phyloP scores from a whole-genome alignment of 2,113 vertebrate genomes.

The Tetraodon nigroviridis region DNA sequence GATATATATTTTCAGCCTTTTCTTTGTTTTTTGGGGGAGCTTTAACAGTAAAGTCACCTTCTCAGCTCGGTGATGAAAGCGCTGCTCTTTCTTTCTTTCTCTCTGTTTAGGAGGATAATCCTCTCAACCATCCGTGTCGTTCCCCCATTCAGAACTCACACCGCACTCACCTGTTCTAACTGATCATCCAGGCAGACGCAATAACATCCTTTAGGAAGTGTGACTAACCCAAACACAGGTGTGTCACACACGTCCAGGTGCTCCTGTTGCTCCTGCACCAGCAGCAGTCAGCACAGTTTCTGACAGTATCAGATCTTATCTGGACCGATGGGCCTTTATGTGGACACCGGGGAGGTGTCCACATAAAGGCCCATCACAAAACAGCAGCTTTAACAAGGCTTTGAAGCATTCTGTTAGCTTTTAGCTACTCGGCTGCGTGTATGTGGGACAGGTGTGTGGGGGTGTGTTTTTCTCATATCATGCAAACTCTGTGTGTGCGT shows the following conservation, averaged over 20 bases:
- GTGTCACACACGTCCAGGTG: constrained; percentile 50
- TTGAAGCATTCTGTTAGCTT: constrained; percentile 34
- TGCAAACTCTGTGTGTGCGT: too few relatives aligned
- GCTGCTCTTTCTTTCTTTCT: constrained; percentile 2
- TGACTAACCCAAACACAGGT: constrained; percentile 66
- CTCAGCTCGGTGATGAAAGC: background rate
- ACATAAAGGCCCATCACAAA: background rate
- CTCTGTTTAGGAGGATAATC: constrained; percentile 31
- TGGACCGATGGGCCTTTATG: background rate
- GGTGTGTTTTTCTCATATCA: constrained; percentile 17
- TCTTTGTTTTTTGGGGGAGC: too few relatives aligned
- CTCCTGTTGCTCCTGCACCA: constrained; percentile 32
- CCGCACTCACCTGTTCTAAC: constrained; percentile 43
- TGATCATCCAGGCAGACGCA: constrained; percentile 64
- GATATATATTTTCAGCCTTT: background rate
- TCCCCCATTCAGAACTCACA: constrained; percentile 38
- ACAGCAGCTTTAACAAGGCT: constrained; percentile 4
- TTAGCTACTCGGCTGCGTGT: constrained; percentile 16
- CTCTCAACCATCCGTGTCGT: constrained; percentile 39
- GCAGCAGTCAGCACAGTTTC: constrained; percentile 43
- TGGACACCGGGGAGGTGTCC: constrained; percentile 1
- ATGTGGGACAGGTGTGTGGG: constrained; percentile 63
- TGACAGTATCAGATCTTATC: constrained; percentile 73
- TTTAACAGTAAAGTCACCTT: background rate
- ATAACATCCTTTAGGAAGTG: constrained; percentile 62